A percentile compares a stretch with the other conserved stretches of the same genome.
Conservation (phyloP, 1,140 invertebrate species). For the Phymorhynchus buccinoides region DNA sequence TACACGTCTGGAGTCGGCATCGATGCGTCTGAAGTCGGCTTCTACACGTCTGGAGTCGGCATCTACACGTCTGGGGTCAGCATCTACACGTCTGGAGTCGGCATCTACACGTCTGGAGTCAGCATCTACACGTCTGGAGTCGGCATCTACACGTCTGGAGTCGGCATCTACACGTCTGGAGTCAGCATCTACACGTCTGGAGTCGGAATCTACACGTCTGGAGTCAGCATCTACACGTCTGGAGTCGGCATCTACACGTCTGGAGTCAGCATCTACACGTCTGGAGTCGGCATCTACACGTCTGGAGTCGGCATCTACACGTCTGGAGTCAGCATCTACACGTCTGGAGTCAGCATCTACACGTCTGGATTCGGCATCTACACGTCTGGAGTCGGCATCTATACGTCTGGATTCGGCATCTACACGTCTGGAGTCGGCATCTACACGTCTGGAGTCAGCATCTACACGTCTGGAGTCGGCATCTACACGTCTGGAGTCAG, state of each 20-base stretch:
- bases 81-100: neutral
- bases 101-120: conserved; percentile 1
- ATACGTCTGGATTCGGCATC: too few relatives aligned
- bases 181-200: conserved; percentile 5
- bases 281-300: neutral
- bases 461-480: too few relatives aligned
- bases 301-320: neutral
- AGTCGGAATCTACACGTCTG: neutral
- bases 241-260: neutral
- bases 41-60: neutral
- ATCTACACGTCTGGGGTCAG: neutral
- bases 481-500: neutral
- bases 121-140: conserved; percentile 5
- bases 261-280: neutral
- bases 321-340: neutral
- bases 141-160: neutral
- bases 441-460: neutral
- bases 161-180: neutral
- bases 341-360: neutral
- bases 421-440: too few relatives aligned
- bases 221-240: too few relatives aligned
- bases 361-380: neutral
- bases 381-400: too few relatives aligned
- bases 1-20: neutral
- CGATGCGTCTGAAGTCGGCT: neutral